Conservation (phyloP, 1,140 invertebrate genomes). For the Plectrocnemia conspersa region DNA sequence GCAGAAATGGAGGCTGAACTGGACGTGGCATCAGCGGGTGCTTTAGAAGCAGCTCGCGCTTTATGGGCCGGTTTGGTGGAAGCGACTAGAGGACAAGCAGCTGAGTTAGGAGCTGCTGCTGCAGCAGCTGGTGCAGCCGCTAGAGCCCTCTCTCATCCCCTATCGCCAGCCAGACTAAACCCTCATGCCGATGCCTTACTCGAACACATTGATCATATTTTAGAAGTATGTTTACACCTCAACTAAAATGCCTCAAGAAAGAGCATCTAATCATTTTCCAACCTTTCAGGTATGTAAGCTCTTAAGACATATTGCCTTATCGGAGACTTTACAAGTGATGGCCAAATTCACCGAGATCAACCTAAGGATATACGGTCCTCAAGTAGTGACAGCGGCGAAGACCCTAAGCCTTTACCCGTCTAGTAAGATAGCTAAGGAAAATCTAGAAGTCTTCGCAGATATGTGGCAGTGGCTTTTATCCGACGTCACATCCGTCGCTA, state of each 20-base stretch:
- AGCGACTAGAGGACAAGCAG: constrained; percentile 45
- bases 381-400: constrained; percentile 90
- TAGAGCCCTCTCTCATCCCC: constrained; percentile 22
- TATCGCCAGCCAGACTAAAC: constrained; percentile 18
- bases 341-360: constrained; percentile 95
- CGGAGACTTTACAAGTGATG: constrained; percentile 90
- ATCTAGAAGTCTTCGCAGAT: constrained; percentile 95
- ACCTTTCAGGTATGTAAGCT: constrained; percentile 85
- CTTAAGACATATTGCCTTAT: constrained; percentile 88
- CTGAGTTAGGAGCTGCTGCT: constrained; percentile 41
- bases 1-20: constrained; percentile 47
- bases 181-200: constrained; percentile 46
- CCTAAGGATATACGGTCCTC: constrained; percentile 86
- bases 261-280: constrained; percentile 13
- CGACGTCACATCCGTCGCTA: constrained; percentile 79
- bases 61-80: constrained; percentile 47
- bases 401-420: constrained; percentile 86
- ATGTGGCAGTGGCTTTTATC: constrained; percentile 93
- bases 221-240: constrained; percentile 41
- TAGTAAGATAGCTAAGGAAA: constrained; percentile 94
- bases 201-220: constrained; percentile 56
- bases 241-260: too few species aligned
- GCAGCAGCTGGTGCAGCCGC: constrained; percentile 27
- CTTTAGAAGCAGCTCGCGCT: constrained; percentile 45
- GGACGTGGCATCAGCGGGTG: constrained; percentile 47